Evolutionary conservation across 2,113 vertebrate genomes (phyloP), one percentile per base, ranked within the genome.

Genomic region (Motacilla alba): DNA sequence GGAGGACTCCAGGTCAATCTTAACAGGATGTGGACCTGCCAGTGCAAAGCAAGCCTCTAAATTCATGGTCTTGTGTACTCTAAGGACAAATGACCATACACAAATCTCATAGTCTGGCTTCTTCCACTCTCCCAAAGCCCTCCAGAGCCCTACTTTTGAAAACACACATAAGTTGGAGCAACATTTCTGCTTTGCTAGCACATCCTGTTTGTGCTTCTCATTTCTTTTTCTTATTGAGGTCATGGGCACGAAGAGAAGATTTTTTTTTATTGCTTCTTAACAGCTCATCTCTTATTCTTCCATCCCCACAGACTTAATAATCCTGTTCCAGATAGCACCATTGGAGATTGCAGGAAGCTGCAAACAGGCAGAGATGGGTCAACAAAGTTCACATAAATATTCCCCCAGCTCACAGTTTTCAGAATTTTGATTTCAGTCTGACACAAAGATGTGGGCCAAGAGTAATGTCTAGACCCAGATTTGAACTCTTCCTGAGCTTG

Each of bases 201-300:
- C 10, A 59, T 94, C 37, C 33, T 69, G 31, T 87, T 94, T 90
- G 52, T 80, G 60, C 66, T 95, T 67, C 85, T 92, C 24, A 80
- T 90, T 96, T 94, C n/a, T 93, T 84, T 92, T 83, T 58, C 76
- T 70, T 93, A 95, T 92, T 91, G 94, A 96, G 85, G 95, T 95
- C 91, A 96, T 30, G 55, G 64, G 44, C 67, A 75, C 46, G 62
- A 93, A 90, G 47, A 84, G 37, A 74, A 47, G 50, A 55, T 63
- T 78, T 76, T 96, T 52, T 95, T 91, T 92, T 47, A 20, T 79
- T 94, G 50, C 78, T 92, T 93, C 76, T 87, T 89, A 90, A 68
- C 79, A 94, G 79, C 70, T 94, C 78, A 81, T 75, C 83, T 90
- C 76, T 89, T 89, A 64, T 39, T 82, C 70, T 91, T 79, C 66